These are phyloP conservation scores for Alethe castanea DNA, from an alignment of 2,113 vertebrate species.

Conservation along the genomic window DNA sequence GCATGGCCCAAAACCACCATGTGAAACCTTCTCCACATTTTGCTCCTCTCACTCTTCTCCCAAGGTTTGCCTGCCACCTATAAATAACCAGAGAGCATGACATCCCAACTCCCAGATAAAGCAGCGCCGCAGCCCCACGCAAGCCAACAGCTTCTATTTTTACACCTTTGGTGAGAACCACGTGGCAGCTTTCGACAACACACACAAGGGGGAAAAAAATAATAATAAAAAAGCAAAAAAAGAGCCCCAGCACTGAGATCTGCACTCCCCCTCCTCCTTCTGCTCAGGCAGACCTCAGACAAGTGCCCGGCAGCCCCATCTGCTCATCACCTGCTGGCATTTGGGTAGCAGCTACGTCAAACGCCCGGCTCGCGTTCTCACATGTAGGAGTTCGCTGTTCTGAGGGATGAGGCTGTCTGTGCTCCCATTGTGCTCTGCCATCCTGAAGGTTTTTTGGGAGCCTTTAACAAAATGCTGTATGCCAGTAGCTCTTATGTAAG, in stretches of 20 bases:
- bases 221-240: neutral
- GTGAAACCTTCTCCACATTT: neutral
- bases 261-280: slow-evolving; percentile 51
- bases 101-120: slow-evolving; percentile 50
- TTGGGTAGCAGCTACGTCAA: slow-evolving; percentile 58
- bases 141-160: slow-evolving; percentile 70
- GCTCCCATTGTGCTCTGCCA: slow-evolving; percentile 45
- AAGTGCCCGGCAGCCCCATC: slow-evolving; percentile 46
- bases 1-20: neutral
- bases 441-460: neutral
- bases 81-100: slow-evolving; percentile 65
- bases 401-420: slow-evolving; percentile 38
- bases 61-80: slow-evolving; percentile 40
- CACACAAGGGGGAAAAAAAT: neutral
- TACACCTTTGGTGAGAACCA: slow-evolving; percentile 66
- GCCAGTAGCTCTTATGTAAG: slow-evolving; percentile 20
- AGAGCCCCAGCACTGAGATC: neutral
- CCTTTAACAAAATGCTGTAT: neutral
- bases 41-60: neutral
- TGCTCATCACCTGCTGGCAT: slow-evolving; percentile 66
- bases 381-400: slow-evolving; percentile 11
- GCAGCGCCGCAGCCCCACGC: neutral
- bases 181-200: slow-evolving; percentile 60
- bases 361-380: slow-evolving; percentile 38
- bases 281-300: slow-evolving; percentile 63